Evolutionary conservation across 2,113 vertebrate species (phyloP).

Genomic region (Hippocampus barbouri): DNA sequence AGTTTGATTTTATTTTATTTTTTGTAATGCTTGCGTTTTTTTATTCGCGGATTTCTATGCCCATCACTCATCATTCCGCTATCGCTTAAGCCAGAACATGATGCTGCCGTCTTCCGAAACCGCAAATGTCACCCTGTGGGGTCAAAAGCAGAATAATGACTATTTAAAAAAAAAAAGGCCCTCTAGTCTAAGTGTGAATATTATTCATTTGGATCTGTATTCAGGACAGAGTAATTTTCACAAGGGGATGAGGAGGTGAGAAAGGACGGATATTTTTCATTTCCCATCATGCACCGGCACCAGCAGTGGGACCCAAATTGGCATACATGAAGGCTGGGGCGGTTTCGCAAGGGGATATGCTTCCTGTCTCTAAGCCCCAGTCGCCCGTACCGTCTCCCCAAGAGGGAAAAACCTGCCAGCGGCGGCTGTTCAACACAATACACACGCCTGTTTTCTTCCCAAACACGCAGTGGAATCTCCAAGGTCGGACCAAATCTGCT

Average conservation of each 20-base stretch:
- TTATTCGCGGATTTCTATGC: conserved; percentile 20
- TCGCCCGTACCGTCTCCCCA: neutral
- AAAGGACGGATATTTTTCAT: conserved; percentile 59
- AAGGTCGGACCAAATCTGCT: neutral
- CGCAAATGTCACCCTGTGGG: conserved; percentile 56
- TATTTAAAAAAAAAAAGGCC: conserved; percentile 48
- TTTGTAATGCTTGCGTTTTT: conserved; percentile 52
- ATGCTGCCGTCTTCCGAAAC: conserved; percentile 32
- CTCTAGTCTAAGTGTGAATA: conserved; percentile 34
- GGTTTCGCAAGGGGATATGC: conserved; percentile 63
- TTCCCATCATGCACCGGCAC: conserved; percentile 71
- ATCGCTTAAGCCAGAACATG: conserved; percentile 34
- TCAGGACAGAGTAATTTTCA: conserved; percentile 69
- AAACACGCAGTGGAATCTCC: conserved; percentile 7
- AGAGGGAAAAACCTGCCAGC: neutral
- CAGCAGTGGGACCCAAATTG: conserved; percentile 64
- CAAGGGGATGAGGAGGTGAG: conserved; percentile 32
- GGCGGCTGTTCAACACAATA: conserved; percentile 31
- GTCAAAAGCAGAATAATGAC: conserved; percentile 29
- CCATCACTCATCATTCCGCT: conserved; percentile 30
- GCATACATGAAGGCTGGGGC: conserved; percentile 54
- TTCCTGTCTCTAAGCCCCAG: conserved; percentile 56
- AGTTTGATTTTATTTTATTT: conserved; percentile 30
- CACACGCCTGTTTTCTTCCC: conserved; percentile 29
- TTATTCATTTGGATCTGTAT: conserved; percentile 64